These are phyloP conservation scores for Enteromius trimaculatus DNA, from an alignment of 2,797 vertebrate species.

Conservation along the genomic window DNA sequence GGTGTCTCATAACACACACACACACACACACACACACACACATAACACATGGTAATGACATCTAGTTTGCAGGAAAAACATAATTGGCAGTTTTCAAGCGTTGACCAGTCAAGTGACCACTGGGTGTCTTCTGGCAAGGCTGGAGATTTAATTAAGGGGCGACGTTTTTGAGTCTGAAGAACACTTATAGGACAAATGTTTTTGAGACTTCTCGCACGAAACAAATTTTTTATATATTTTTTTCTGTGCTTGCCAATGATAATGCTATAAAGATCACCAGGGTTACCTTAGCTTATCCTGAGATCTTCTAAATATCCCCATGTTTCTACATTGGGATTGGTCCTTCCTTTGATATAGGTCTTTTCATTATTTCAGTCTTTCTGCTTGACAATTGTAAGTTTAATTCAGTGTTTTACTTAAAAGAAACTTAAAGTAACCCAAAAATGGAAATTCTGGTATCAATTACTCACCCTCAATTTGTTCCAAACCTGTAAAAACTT, in stretches of 20 bases:
- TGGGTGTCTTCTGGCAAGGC: conserved; percentile 38
- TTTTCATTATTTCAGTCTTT: not conserved
- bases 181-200: conserved; percentile 7
- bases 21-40: conserved; percentile 18
- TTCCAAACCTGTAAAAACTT: too few relatives aligned
- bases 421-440: too few relatives aligned
- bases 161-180: conserved; percentile 38
- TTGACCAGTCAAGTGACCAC: conserved; percentile 36
- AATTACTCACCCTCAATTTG: too few relatives aligned
- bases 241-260: not conserved
- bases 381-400: not conserved
- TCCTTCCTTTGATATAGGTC: not conserved
- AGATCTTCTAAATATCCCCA: not conserved
- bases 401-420: not conserved
- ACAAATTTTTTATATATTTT: not conserved
- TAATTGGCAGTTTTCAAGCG: conserved; percentile 55
- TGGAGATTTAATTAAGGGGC: conserved; percentile 44
- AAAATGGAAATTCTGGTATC: too few relatives aligned
- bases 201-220: not conserved
- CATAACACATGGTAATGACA: conserved; percentile 52
- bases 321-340: not conserved
- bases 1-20: conserved; percentile 47
- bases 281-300: not conserved
- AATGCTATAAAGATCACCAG: not conserved
- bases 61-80: conserved; percentile 52